A percentile compares a stretch with the other conserved stretches of the same genome.
phyloP scores from a whole-genome alignment of 2,113 vertebrate genomes.

The Myanophis thanlyinensis region DNA sequence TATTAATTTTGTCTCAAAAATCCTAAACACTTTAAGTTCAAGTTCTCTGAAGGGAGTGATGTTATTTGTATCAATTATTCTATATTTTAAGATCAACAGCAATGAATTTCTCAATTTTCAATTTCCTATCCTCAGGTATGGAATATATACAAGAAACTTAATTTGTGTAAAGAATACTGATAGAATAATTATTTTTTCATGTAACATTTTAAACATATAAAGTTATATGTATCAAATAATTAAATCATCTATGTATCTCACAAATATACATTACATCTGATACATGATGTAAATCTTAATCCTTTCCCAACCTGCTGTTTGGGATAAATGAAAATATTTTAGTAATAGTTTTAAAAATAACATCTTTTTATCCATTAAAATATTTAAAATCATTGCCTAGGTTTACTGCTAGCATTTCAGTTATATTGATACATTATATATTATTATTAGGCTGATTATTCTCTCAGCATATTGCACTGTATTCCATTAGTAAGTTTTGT shows the following conservation, averaged over 20 bases:
- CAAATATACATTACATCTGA: conserved; percentile 54
- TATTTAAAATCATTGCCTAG: conserved; percentile 59
- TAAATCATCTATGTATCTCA: conserved; percentile 50
- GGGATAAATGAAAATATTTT: conserved; percentile 67
- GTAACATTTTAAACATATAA: conserved; percentile 42
- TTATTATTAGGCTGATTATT: conserved; percentile 68
- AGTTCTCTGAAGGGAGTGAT: not conserved
- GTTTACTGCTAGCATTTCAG: conserved; percentile 70
- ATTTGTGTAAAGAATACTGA: not conserved
- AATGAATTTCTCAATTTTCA: not conserved
- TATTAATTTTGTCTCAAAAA: not conserved
- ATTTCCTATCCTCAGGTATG: not conserved
- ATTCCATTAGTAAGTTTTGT: conserved; percentile 76
- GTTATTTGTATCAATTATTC: not conserved
- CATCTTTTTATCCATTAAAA: conserved; percentile 70
- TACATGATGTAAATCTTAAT: conserved; percentile 57
- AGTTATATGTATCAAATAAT: conserved; percentile 56
- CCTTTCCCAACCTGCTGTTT: conserved; percentile 66
- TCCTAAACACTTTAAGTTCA: too few species aligned
- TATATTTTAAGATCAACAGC: not conserved
- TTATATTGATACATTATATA: conserved; percentile 74
- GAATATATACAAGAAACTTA: not conserved
- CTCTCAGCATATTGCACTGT: conserved; percentile 58
- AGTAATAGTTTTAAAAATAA: conserved; percentile 71
- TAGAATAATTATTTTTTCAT: not conserved